These are phyloP conservation scores for Apodemia duryi DNA, from an alignment of 2,888 invertebrate genomes.

Conservation along the genomic window DNA sequence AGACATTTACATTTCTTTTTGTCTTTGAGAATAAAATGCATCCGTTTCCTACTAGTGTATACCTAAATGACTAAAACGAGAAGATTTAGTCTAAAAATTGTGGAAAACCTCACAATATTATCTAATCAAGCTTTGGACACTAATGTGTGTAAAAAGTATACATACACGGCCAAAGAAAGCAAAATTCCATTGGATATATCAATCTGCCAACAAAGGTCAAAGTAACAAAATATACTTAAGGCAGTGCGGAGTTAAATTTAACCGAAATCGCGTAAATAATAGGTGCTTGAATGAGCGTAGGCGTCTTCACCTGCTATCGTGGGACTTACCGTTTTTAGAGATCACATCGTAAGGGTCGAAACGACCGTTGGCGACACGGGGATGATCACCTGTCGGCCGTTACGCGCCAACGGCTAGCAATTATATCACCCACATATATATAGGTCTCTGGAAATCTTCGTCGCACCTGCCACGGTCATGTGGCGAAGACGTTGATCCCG, in stretches of 20 bases:
- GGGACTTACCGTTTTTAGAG: conserved; percentile 73
- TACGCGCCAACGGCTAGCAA: conserved; percentile 75
- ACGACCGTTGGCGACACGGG: conserved; percentile 66
- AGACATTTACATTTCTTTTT: too few species aligned
- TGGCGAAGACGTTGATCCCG: conserved; percentile 74
- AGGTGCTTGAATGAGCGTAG: conserved; percentile 41
- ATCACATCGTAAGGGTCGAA: conserved; percentile 58
- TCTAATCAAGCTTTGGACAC: neutral
- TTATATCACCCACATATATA: conserved; percentile 76
- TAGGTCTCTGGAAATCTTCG: conserved; percentile 66
- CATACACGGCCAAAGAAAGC: conserved; percentile 23
- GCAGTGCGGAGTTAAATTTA: conserved; percentile 26
- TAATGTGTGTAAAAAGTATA: conserved; percentile 25
- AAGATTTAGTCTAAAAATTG: too few species aligned
- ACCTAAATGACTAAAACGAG: neutral
- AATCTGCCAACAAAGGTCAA: neutral
- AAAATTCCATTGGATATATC: conserved; percentile 13
- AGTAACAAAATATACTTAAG: neutral
- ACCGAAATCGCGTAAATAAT: conserved; percentile 47
- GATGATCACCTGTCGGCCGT: conserved; percentile 78
- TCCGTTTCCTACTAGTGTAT: too few species aligned
- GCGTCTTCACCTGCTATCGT: conserved; percentile 70
- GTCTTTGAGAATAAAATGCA: too few species aligned
- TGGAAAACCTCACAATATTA: neutral
- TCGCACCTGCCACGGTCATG: conserved; percentile 76